A percentile compares a stretch with the other conserved stretches of the same genome.
Conservation (phyloP, 2,888 invertebrate species). For the Cyclophora punctaria region DNA sequence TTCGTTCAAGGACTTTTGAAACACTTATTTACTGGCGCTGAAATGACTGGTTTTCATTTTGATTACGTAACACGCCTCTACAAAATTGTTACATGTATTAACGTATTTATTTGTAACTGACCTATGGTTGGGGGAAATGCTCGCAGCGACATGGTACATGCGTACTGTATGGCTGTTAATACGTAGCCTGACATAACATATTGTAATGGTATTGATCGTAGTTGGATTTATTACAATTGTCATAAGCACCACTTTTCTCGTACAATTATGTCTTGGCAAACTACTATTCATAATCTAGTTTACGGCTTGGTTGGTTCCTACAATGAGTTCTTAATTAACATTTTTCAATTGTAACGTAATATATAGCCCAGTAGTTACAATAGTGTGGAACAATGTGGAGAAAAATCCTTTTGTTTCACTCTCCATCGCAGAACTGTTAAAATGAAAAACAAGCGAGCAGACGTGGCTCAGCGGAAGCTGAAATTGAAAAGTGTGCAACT, state of each 20-base stretch:
- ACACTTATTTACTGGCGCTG: too few relatives aligned
- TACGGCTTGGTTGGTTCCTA: too few relatives aligned
- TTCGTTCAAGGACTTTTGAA: too few relatives aligned
- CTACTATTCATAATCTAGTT: too few relatives aligned
- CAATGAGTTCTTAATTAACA: too few relatives aligned
- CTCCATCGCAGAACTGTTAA: conserved; percentile 39
- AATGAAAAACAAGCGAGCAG: conserved; percentile 56
- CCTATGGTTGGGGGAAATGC: conserved; percentile 43
- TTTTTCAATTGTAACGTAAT: too few relatives aligned
- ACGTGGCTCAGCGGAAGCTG: conserved; percentile 39
- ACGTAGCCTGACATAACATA: conserved; percentile 32
- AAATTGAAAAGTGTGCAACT: conserved; percentile 61
- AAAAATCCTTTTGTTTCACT: conserved; percentile 58
- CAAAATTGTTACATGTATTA: too few relatives aligned
- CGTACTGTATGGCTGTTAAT: conserved; percentile 33
- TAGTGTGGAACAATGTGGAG: conserved; percentile 43
- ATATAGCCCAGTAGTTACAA: conserved; percentile 14
- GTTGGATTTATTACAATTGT: too few relatives aligned
- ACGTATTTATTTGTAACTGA: conserved; percentile 38
- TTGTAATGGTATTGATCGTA: conserved; percentile 49
- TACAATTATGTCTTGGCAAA: too few relatives aligned
- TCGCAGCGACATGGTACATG: conserved; percentile 45
- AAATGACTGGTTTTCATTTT: too few relatives aligned
- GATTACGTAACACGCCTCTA: too few relatives aligned
- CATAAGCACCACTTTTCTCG: too few relatives aligned